Evolutionary conservation across 1,140 invertebrate genomes (phyloP).

Genomic region (Macrosteles quadrilineatus): DNA sequence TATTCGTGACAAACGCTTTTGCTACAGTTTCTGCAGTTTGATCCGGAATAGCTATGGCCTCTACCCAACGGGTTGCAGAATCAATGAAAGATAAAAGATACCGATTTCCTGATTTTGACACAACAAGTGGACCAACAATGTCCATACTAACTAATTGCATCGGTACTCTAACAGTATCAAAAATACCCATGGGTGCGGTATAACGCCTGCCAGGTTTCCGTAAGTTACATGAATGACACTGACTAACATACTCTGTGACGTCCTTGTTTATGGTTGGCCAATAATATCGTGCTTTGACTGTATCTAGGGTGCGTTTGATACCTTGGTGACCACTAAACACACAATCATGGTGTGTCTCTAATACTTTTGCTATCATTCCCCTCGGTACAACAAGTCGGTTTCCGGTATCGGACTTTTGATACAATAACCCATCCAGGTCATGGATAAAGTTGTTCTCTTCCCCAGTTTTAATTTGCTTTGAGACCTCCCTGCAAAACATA

Average conservation of each 20-base stretch:
- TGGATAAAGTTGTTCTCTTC: background rate
- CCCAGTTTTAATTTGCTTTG: background rate
- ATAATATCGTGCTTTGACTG: background rate
- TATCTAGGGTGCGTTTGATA: background rate
- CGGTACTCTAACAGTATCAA: background rate
- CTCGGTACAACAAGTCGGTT: background rate
- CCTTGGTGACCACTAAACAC: background rate
- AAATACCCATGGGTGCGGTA: too few species aligned
- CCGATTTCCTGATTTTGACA: constrained; percentile 36
- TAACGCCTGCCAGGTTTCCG: background rate
- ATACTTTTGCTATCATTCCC: background rate
- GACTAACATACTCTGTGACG: background rate
- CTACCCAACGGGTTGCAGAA: constrained; percentile 43
- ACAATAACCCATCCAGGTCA: background rate
- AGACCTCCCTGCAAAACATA: background rate
- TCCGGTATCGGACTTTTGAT: background rate
- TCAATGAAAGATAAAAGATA: constrained; percentile 43
- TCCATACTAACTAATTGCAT: constrained; percentile 5
- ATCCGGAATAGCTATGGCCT: constrained; percentile 41
- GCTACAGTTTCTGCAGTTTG: constrained; percentile 41
- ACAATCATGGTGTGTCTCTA: background rate
- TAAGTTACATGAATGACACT: background rate
- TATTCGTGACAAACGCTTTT: constrained; percentile 36
- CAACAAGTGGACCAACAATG: constrained; percentile 41
- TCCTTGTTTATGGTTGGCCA: too few species aligned